Evolutionary conservation across 1,140 invertebrate species (phyloP).

Genomic region (Conus betulinus): DNA sequence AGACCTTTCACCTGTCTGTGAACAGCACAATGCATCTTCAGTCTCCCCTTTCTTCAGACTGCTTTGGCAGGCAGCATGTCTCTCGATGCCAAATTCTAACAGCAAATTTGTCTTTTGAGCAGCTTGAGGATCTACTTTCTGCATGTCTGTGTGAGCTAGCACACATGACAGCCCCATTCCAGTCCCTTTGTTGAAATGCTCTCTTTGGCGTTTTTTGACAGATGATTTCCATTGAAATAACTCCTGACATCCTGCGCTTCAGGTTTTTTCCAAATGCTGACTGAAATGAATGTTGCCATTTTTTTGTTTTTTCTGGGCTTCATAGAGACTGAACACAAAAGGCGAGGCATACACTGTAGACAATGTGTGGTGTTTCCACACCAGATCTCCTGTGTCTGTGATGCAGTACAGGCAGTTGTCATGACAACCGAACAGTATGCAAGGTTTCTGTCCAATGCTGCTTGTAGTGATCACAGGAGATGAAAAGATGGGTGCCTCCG

Average conservation of each 20-base stretch:
- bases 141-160: neutral
- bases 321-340: slow-evolving; percentile 59
- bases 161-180: neutral
- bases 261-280: neutral
- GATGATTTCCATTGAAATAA: neutral
- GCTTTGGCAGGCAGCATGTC: neutral
- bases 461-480: slow-evolving; percentile 72
- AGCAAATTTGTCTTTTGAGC: neutral
- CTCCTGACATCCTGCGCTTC: neutral
- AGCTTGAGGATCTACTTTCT: neutral
- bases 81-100: neutral
- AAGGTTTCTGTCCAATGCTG: neutral
- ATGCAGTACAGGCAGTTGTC: slow-evolving; percentile 81
- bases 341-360: slow-evolving; percentile 82
- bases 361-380: slow-evolving; percentile 72
- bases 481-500: slow-evolving; percentile 82
- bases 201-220: neutral
- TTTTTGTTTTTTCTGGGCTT: neutral
- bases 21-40: neutral
- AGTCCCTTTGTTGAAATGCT: neutral
- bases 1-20: neutral
- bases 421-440: slow-evolving; percentile 81
- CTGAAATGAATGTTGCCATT: neutral
- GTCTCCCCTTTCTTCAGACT: neutral
- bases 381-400: slow-evolving; percentile 61